A percentile compares a stretch with the other conserved stretches of the same genome.
These are phyloP conservation scores for Hyposmocoma kahamanoa DNA, from an alignment of 1,140 invertebrate genomes.

Conservation along the genomic window DNA sequence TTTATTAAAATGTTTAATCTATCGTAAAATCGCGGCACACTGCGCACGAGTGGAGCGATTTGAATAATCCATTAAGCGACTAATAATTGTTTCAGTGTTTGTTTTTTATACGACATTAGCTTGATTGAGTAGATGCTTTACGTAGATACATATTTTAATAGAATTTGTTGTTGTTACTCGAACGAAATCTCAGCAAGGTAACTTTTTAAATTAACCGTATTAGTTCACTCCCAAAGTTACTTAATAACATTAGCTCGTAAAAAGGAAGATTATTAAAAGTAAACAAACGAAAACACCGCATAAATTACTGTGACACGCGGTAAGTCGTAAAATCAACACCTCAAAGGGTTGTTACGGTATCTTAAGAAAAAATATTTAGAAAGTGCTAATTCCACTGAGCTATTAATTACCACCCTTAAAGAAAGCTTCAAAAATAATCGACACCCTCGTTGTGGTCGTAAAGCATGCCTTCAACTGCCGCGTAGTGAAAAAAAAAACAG, in stretches of 20 bases:
- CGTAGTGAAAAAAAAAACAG: conserved; percentile 12
- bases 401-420: conserved; percentile 26
- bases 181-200: too few species aligned
- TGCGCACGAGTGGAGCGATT: too few species aligned
- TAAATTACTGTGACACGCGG: background rate
- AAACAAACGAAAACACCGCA: background rate
- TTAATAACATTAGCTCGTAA: too few species aligned
- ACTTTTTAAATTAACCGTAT: too few species aligned
- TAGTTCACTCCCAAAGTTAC: too few species aligned
- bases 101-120: background rate
- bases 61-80: background rate
- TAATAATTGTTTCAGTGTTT: background rate
- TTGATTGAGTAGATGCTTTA: too few species aligned
- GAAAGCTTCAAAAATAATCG: conserved; percentile 28
- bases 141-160: too few species aligned
- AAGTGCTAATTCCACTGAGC: conserved; percentile 29
- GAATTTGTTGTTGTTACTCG: too few species aligned
- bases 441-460: conserved; percentile 16
- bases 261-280: too few species aligned
- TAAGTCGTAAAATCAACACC: conserved; percentile 11
- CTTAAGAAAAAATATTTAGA: conserved; percentile 25
- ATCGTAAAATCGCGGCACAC: too few species aligned
- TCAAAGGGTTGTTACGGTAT: conserved; percentile 24
- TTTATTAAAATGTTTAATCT: too few species aligned
- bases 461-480: conserved; percentile 19